These are phyloP conservation scores for Peribatodes rhomboidaria DNA, from an alignment of 2,888 invertebrate species.

Conservation along the genomic window DNA sequence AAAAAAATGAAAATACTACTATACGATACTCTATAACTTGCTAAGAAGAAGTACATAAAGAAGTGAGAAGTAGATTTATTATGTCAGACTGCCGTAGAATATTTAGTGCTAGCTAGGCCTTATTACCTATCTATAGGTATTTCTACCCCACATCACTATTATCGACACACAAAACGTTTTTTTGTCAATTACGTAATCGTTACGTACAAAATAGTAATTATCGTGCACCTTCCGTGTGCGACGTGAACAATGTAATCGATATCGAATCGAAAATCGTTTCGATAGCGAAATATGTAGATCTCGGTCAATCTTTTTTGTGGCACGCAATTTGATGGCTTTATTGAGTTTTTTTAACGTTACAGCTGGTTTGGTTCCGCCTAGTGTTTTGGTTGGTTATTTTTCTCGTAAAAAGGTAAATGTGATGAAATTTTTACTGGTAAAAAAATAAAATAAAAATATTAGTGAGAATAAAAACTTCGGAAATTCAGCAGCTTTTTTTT, in stretches of 20 bases:
- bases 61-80: too few species aligned
- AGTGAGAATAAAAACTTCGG: background rate
- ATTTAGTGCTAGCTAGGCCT: background rate
- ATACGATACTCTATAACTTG: too few species aligned
- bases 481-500: too few species aligned
- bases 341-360: slow-evolving; percentile 34
- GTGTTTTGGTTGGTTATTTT: slow-evolving; percentile 32
- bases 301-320: slow-evolving; percentile 77
- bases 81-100: too few species aligned
- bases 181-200: slow-evolving; percentile 49
- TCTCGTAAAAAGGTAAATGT: background rate
- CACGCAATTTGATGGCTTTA: slow-evolving; percentile 73
- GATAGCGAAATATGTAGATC: slow-evolving; percentile 71
- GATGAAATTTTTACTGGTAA: slow-evolving; percentile 5
- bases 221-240: slow-evolving; percentile 77
- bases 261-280: slow-evolving; percentile 73
- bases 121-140: background rate
- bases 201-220: slow-evolving; percentile 79
- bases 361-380: slow-evolving; percentile 50
- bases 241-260: slow-evolving; percentile 78
- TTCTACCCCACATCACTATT: slow-evolving; percentile 49
- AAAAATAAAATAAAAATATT: background rate
- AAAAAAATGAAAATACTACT: too few species aligned
- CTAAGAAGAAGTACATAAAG: too few species aligned
- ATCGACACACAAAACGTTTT: slow-evolving; percentile 58